Conservation (phyloP, 2,113 vertebrate species). For the Ursus arctos region DNA sequence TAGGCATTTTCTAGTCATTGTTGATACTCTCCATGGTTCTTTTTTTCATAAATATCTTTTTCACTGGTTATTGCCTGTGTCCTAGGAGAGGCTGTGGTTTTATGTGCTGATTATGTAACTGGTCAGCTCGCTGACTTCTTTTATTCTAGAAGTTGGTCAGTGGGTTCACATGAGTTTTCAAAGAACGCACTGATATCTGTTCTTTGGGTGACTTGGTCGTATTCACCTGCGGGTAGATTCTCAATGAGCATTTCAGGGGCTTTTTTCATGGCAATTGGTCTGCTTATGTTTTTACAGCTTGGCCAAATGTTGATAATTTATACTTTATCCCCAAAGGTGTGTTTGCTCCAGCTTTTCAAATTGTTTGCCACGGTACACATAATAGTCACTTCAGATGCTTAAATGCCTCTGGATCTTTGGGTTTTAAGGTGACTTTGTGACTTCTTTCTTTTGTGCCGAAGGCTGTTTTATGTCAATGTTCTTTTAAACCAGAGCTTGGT, state of each 20-base stretch:
- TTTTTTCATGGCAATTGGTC: not conserved
- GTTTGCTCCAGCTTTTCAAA: conserved; percentile 22
- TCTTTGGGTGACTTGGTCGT: not conserved
- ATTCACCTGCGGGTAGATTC: not conserved
- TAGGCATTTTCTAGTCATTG: not conserved
- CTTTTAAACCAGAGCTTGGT: conserved; percentile 2
- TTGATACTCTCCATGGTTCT: conserved; percentile 3
- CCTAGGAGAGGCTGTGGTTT: conserved; percentile 14
- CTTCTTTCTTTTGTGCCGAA: not conserved
- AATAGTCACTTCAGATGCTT: not conserved
- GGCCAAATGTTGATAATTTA: not conserved
- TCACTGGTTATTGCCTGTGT: conserved; percentile 38
- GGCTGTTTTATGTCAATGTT: not conserved
- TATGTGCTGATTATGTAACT: not conserved
- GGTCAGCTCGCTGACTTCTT: conserved; percentile 6
- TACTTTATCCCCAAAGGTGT: not conserved
- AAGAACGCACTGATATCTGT: conserved; percentile 15
- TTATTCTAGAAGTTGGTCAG: conserved; percentile 18
- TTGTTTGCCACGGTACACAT: not conserved
- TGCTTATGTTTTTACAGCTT: conserved; percentile 43
- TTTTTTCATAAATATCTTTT: conserved; percentile 47
- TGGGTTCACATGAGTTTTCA: conserved; percentile 7
- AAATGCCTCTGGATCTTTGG: not conserved
- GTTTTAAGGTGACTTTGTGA: not conserved
- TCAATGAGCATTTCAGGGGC: conserved; percentile 47